Percentiles rank a stretch among this genome's conserved stretches.
phyloP scores from a whole-genome alignment of 2,797 vertebrate species.

The Lepilemur septentrionalis region DNA sequence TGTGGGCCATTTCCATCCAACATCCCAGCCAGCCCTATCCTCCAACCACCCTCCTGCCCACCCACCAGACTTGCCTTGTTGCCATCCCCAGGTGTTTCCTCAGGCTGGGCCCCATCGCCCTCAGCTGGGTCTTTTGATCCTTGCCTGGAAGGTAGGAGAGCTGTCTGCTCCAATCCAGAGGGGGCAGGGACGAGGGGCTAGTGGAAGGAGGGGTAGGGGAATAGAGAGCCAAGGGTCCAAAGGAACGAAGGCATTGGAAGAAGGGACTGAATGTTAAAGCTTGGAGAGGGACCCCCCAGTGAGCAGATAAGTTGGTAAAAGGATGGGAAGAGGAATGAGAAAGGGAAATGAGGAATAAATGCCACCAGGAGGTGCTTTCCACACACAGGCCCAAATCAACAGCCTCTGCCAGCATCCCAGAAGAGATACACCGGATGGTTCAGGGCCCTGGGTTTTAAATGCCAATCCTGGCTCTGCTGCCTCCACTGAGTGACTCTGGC shows the following conservation, averaged over 20 bases:
- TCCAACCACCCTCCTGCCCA: not conserved
- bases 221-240: conserved; percentile 71
- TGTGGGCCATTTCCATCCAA: not conserved
- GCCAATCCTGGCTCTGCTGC: not conserved
- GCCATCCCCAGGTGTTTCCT: conserved; percentile 40
- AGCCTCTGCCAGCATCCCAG: not conserved
- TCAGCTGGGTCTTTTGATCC: conserved; percentile 77
- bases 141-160: conserved; percentile 80
- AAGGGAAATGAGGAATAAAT: conserved; percentile 48
- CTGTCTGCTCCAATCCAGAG: conserved; percentile 81
- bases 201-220: conserved; percentile 72
- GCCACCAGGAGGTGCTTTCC: conserved; percentile 11
- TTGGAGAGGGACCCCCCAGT: conserved; percentile 57
- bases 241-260: conserved; percentile 65
- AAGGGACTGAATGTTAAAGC: conserved; percentile 55
- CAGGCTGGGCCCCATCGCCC: conserved; percentile 68
- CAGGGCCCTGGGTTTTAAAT: not conserved
- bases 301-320: not conserved
- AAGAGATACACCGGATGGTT: not conserved
- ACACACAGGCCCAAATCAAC: not conserved
- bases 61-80: conserved; percentile 65
- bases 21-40: not conserved
- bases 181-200: conserved; percentile 78
- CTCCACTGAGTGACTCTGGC: not conserved
- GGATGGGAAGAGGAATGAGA: conserved; percentile 44